A percentile compares a stretch with the other conserved stretches of the same genome.
Conservation (phyloP, 2,113 vertebrate genomes). For the Solea senegalensis region DNA sequence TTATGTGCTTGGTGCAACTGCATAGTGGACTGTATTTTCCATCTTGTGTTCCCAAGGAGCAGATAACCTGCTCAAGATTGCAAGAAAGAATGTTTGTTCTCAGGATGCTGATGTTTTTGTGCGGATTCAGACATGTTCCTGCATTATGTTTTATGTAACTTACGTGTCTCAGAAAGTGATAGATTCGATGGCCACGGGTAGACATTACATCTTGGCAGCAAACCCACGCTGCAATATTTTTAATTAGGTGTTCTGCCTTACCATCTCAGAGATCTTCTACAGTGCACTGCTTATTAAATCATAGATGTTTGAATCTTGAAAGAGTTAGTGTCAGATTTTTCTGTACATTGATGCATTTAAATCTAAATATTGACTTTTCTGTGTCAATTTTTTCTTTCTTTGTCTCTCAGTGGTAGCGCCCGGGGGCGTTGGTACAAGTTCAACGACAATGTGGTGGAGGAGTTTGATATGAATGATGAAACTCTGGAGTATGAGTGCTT, state of each 20-base stretch:
- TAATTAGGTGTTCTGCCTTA: no score
- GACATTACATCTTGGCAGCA: no score
- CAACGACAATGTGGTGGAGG: constrained; percentile 96
- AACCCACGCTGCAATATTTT: no score
- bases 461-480: constrained; percentile 97
- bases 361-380: no score
- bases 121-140: constrained; percentile 4
- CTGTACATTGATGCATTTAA: no score
- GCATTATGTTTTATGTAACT: neutral
- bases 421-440: constrained; percentile 98
- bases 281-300: no score
- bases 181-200: neutral
- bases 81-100: constrained; percentile 29
- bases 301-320: no score
- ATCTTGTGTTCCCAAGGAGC: constrained; percentile 11
- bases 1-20: neutral
- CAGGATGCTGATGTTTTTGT: neutral
- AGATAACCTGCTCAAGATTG: constrained; percentile 19
- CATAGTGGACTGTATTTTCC: constrained; percentile 8
- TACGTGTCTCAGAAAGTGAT: neutral
- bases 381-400: neutral
- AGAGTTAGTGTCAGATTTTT: no score
- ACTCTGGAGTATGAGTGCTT: constrained; percentile 98
- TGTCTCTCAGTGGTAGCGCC: constrained; percentile 83
- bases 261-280: no score